Percentiles rank a stretch among this genome's conserved stretches.
These are phyloP conservation scores for Cryptocheilus praepositus DNA, from an alignment of 2,888 invertebrate genomes.

Conservation along the genomic window DNA sequence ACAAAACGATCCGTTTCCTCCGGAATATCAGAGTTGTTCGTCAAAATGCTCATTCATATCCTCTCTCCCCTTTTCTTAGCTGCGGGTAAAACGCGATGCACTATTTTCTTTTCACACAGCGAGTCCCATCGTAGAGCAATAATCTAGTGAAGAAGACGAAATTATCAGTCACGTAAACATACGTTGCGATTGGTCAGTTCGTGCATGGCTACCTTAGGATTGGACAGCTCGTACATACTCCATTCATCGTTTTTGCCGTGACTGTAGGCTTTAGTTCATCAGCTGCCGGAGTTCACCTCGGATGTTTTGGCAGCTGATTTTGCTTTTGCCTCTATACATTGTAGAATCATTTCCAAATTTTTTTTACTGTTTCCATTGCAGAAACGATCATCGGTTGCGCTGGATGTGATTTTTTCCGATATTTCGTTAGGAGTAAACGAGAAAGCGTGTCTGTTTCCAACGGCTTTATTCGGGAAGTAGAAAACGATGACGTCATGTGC, in stretches of 20 bases:
- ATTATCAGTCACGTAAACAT: constrained; percentile 32
- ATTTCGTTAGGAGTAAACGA: too few relatives aligned
- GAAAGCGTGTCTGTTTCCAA: constrained; percentile 26
- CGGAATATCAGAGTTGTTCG: too few relatives aligned
- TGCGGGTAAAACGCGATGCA: too few relatives aligned
- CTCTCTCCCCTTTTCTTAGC: too few relatives aligned
- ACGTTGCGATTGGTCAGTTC: constrained; percentile 29
- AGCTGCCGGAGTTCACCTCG: constrained; percentile 56
- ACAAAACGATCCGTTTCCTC: too few relatives aligned
- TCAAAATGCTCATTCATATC: too few relatives aligned
- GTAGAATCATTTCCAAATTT: constrained; percentile 31
- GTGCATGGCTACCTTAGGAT: constrained; percentile 21
- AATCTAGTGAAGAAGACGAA: constrained; percentile 17
- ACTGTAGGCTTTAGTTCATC: constrained; percentile 46
- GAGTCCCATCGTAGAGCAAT: too few relatives aligned
- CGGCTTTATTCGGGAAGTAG: constrained; percentile 54
- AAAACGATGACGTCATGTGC: constrained; percentile 61
- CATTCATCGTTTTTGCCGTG: constrained; percentile 48
- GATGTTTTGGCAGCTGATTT: constrained; percentile 66
- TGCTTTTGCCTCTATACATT: constrained; percentile 34
- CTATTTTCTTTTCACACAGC: too few relatives aligned
- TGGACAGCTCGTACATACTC: constrained; percentile 26
- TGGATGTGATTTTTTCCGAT: not conserved
- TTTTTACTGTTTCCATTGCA: constrained; percentile 9
- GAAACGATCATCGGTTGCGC: not conserved